Evolutionary conservation across 2,888 invertebrate genomes (phyloP).

Genomic region (Petrolisthes manimaculis): DNA sequence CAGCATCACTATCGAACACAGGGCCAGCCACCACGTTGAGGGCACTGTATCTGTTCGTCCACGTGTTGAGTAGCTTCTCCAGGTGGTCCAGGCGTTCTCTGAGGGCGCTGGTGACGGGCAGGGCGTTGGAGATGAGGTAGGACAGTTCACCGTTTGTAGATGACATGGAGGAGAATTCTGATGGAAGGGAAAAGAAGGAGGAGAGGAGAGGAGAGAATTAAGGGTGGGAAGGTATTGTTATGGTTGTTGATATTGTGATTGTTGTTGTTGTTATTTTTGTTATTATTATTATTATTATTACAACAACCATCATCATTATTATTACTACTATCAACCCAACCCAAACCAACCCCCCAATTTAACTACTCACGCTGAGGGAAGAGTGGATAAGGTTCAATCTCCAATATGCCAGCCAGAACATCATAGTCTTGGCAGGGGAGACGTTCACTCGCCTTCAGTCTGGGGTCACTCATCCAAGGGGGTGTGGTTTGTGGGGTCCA

Average conservation of each 20-base stretch:
- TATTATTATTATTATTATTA: too few species aligned
- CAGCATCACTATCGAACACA: slow-evolving; percentile 51
- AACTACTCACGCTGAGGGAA: slow-evolving; percentile 50
- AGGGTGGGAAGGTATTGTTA: too few species aligned
- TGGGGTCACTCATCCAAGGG: slow-evolving; percentile 38
- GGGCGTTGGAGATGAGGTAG: slow-evolving; percentile 49
- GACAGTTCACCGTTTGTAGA: slow-evolving; percentile 21
- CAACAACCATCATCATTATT: too few species aligned
- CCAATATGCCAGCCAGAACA: too few species aligned
- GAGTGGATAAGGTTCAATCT: slow-evolving; percentile 35
- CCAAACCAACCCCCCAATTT: too few species aligned
- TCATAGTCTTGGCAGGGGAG: slow-evolving; percentile 29
- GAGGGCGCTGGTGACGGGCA: slow-evolving; percentile 35
- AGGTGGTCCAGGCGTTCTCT: slow-evolving; percentile 43
- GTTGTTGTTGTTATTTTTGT: too few species aligned
- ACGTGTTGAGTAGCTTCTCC: slow-evolving; percentile 26
- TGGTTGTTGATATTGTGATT: too few species aligned
- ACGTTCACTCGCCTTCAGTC: slow-evolving; percentile 19
- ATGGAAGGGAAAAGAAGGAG: too few species aligned
- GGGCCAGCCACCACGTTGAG: slow-evolving; percentile 52
- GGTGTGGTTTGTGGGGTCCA: too few species aligned
- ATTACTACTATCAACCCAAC: too few species aligned
- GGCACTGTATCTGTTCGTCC: slow-evolving; percentile 38
- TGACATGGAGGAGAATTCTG: slow-evolving; percentile 31
- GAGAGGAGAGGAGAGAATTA: too few species aligned